Evolutionary conservation across 2,797 vertebrate species (phyloP).

Genomic region (Malurus leucopterus): DNA sequence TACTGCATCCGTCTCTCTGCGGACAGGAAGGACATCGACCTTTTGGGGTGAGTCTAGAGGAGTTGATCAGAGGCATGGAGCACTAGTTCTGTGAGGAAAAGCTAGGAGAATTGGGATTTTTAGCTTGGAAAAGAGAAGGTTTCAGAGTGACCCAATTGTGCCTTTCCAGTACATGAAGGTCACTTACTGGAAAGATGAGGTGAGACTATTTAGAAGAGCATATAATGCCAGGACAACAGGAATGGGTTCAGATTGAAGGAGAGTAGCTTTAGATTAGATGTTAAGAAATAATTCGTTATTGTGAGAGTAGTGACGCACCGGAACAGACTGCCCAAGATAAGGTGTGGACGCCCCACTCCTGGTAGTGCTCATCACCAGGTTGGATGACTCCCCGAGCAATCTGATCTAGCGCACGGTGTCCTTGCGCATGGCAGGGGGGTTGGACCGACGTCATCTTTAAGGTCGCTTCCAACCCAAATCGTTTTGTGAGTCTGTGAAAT

Average conservation of each 20-base stretch:
- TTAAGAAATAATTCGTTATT: background rate
- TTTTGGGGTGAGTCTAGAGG: background rate
- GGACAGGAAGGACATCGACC: accelerated
- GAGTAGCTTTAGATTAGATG: background rate
- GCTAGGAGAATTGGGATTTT: background rate
- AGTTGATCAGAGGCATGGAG: background rate
- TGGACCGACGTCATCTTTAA: background rate
- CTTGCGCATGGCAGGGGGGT: accelerated
- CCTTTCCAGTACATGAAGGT: background rate
- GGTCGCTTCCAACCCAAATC: background rate
- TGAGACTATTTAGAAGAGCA: background rate
- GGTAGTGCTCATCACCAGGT: accelerated
- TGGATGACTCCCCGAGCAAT: background rate
- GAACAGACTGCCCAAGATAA: background rate
- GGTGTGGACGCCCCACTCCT: background rate
- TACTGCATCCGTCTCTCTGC: background rate
- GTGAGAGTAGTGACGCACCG: background rate
- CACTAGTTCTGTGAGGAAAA: background rate
- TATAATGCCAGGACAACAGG: accelerated
- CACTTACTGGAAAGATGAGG: background rate
- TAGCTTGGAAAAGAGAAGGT: background rate
- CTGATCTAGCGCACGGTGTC: accelerated
- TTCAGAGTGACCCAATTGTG: background rate
- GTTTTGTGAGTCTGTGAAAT: accelerated
- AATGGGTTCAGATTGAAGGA: background rate